Evolutionary conservation across 2,113 vertebrate genomes (phyloP), one percentile per base, ranked within the genome.

Genomic region (Odocoileus virginianus): DNA sequence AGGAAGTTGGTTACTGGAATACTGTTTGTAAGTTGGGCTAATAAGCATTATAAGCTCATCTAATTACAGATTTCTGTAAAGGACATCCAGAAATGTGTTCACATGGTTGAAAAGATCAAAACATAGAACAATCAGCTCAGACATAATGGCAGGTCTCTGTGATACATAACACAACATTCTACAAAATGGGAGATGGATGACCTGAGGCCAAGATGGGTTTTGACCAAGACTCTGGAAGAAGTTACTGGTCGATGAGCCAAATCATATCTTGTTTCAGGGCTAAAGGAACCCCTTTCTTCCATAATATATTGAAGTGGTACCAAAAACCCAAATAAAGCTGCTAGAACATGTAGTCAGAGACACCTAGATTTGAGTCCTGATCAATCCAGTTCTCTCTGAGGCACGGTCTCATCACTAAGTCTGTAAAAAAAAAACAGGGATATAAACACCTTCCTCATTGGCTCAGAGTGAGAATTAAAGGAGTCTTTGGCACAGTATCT

Each of bases 41-140:
- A 97, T 88, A 16, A 88, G 87, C 87, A 94, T 97, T 85, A 85
- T 71, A 90, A 94, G 30, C 36, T 92, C 79, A 84, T 67, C 52
- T 96, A 97, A 98, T 97, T 94, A 98, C n/a, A 93, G 93, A 96
- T 92, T 93, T 94, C 94, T 97, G 11, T 87, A 93, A 97, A 97
- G 78, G 45, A 95, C 88, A 87, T 17, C 21, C 85, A 74, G 43
- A 89, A 89, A 61, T 88, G n/a, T 92, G 52, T 88, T 89, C 84
- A 52, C 10, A 13, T 67, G 55, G n/a, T n/a, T 87, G 84, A 89
- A 89, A 97, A 90, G 45, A 90, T 79, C 55, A 97, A 98, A 90
- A 90, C 91, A 87, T 33, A 30, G 11, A 90, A 55, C 54, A 74
- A 67, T 58, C 33, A 36, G 55, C 67, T 92, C 52, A 43, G 78